Percentiles rank a stretch among this genome's conserved stretches.
These are phyloP conservation scores for Dasyornis broadbenti DNA, from an alignment of 2,113 vertebrate genomes.

Conservation along the genomic window DNA sequence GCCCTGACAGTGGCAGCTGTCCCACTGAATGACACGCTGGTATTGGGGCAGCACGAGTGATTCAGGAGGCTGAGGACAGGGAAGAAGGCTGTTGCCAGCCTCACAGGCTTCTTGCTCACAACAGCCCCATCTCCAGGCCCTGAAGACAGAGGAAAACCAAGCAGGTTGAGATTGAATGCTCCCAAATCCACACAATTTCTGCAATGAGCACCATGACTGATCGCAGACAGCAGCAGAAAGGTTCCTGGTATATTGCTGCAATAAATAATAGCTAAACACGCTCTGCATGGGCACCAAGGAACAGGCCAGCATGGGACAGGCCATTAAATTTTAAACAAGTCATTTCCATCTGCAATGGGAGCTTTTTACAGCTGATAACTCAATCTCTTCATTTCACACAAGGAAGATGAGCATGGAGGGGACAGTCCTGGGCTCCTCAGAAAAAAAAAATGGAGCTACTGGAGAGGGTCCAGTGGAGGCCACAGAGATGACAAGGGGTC, in stretches of 20 bases:
- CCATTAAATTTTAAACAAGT: not conserved
- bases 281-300: not conserved
- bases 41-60: slow-evolving; percentile 92
- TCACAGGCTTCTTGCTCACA: slow-evolving; percentile 73
- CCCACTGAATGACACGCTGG: slow-evolving; percentile 78
- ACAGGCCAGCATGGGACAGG: not conserved
- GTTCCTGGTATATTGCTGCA: not conserved
- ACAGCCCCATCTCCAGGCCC: slow-evolving; percentile 63
- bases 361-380: not conserved
- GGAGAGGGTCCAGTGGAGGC: not conserved
- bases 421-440: not conserved
- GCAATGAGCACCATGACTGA: not conserved
- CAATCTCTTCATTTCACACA: not conserved
- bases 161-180: not conserved
- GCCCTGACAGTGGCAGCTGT: slow-evolving; percentile 76
- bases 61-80: slow-evolving; percentile 90
- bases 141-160: slow-evolving; percentile 12
- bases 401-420: not conserved
- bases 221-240: not conserved
- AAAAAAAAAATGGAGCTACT: not conserved
- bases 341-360: not conserved
- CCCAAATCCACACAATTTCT: not conserved
- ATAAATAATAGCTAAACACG: not conserved
- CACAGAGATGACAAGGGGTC: not conserved
- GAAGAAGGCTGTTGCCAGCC: slow-evolving; percentile 88